Evolutionary conservation across 2,888 invertebrate genomes (phyloP).

Genomic region (Baccha elongata): DNA sequence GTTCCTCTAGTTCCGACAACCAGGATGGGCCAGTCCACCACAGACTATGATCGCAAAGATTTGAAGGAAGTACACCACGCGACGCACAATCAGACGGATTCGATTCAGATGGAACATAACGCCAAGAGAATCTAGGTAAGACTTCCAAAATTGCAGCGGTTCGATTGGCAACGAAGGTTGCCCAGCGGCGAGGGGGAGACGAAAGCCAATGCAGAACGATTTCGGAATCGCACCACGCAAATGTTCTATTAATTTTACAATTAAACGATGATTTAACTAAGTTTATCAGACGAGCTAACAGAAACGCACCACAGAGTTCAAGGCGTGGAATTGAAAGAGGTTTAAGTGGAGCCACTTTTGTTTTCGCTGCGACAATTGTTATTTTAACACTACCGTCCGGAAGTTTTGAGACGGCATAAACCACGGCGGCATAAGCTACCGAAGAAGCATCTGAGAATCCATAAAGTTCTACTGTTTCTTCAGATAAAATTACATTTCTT

Average conservation of each 20-base stretch:
- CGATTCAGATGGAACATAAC: no score
- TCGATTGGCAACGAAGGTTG: conserved; percentile 61
- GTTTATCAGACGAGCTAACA: conserved; percentile 44
- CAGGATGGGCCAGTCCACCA: no score
- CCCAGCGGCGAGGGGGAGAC: conserved; percentile 59
- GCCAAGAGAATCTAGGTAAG: conserved; percentile 49
- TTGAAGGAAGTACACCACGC: conserved; percentile 58
- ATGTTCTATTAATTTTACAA: conserved; percentile 58
- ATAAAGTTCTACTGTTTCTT: conserved; percentile 12
- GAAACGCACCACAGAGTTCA: conserved; percentile 52
- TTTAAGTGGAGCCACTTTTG: conserved; percentile 35
- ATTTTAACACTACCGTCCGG: neutral
- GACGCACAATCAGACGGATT: no score
- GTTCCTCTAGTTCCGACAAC: neutral
- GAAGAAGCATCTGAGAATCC: no score
- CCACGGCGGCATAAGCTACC: neutral
- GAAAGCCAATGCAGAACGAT: conserved; percentile 76
- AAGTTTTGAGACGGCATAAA: neutral
- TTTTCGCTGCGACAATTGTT: conserved; percentile 16
- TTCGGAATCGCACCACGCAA: conserved; percentile 74
- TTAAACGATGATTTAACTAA: conserved; percentile 41
- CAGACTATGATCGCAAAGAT: conserved; percentile 35
- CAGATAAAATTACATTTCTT: conserved; percentile 6
- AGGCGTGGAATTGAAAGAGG: conserved; percentile 47
- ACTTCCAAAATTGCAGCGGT: conserved; percentile 61